These are phyloP conservation scores for Suillia variegata DNA, from an alignment of 2,888 invertebrate genomes.

Conservation along the genomic window DNA sequence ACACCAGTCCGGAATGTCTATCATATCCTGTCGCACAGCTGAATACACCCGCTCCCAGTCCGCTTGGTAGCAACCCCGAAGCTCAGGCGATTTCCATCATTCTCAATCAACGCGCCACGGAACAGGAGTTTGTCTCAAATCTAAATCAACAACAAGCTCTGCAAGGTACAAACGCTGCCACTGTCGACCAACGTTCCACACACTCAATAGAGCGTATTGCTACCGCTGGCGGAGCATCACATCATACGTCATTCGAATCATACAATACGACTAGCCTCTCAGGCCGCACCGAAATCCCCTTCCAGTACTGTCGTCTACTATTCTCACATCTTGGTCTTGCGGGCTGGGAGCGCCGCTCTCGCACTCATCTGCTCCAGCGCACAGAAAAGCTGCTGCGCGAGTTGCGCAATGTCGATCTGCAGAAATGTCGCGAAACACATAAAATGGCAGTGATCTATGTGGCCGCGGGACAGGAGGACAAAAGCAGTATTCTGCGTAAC, in stretches of 20 bases:
- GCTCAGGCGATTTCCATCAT: slow-evolving; percentile 85
- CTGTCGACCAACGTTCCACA: slow-evolving; percentile 48
- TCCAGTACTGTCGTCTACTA: slow-evolving; percentile 85
- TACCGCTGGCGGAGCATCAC: slow-evolving; percentile 22
- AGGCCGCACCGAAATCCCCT: slow-evolving; percentile 66
- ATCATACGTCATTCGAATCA: slow-evolving; percentile 62
- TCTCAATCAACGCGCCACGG: slow-evolving; percentile 82
- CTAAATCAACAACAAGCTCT: slow-evolving; percentile 35
- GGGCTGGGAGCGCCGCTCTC: slow-evolving; percentile 85
- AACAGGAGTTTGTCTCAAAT: slow-evolving; percentile 72
- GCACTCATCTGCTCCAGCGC: slow-evolving; percentile 84
- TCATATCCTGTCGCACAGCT: slow-evolving; percentile 70
- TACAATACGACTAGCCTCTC: slow-evolving; percentile 60
- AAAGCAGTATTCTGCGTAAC: slow-evolving; percentile 87
- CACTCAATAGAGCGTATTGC: slow-evolving; percentile 33
- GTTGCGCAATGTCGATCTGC: slow-evolving; percentile 89
- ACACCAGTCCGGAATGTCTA: slow-evolving; percentile 88
- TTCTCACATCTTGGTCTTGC: slow-evolving; percentile 90
- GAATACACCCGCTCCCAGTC: slow-evolving; percentile 79
- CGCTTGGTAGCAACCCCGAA: slow-evolving; percentile 77
- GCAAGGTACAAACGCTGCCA: slow-evolving; percentile 27
- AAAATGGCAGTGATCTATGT: slow-evolving; percentile 98
- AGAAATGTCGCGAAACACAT: slow-evolving; percentile 90
- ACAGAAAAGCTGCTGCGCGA: slow-evolving; percentile 89
- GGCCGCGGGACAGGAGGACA: slow-evolving; percentile 95